These are phyloP conservation scores for Lepidonotus clava DNA, from an alignment of 2,888 invertebrate species.

Conservation along the genomic window DNA sequence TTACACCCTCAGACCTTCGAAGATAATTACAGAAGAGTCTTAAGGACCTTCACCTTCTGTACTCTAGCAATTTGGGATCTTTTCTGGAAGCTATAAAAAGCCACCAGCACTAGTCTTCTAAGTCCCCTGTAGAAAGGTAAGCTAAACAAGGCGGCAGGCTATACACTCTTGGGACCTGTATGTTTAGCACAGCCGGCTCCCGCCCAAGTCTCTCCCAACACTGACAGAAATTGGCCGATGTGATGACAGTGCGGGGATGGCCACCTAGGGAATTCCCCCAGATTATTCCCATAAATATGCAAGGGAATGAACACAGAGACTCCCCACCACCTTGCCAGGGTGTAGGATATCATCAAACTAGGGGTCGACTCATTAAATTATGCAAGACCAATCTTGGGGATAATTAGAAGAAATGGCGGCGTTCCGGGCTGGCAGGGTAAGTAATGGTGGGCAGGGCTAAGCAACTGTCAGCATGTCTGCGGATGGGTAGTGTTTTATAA, in stretches of 20 bases:
- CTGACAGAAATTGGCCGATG: neutral
- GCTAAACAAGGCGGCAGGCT: too few relatives aligned
- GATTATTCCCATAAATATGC: constrained; percentile 43
- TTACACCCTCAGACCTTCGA: neutral
- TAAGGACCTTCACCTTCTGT: too few relatives aligned
- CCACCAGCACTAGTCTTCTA: too few relatives aligned
- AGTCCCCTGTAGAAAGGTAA: too few relatives aligned
- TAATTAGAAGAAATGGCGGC: constrained; percentile 43
- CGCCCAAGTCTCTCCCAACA: neutral
- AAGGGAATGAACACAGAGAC: neutral
- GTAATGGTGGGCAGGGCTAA: neutral
- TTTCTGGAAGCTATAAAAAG: too few relatives aligned
- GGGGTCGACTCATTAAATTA: constrained; percentile 1
- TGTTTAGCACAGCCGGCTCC: neutral
- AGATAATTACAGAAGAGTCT: too few relatives aligned
- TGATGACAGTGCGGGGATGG: neutral
- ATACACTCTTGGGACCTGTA: too few relatives aligned
- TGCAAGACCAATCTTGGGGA: constrained; percentile 31
- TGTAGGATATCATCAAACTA: neutral
- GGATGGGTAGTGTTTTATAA: neutral
- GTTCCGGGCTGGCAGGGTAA: too few relatives aligned
- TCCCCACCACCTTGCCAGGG: neutral
- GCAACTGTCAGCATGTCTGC: neutral
- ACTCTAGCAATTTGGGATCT: too few relatives aligned
- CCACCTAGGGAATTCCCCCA: neutral